These are phyloP conservation scores for Hybognathus amarus DNA, from an alignment of 2,797 vertebrate genomes.

Conservation along the genomic window DNA sequence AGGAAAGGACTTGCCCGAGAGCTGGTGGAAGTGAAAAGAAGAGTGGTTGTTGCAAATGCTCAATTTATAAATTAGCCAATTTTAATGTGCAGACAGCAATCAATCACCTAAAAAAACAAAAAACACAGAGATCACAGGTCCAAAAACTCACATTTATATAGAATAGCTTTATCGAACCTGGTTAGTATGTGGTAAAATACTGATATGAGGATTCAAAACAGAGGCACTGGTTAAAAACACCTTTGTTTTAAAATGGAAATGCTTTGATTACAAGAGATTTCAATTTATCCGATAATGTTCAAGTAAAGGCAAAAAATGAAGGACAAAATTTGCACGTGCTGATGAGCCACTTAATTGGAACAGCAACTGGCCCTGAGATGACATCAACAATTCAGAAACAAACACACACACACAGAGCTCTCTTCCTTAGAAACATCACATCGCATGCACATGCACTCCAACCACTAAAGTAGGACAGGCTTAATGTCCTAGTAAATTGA, in stretches of 20 bases:
- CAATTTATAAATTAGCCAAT: neutral
- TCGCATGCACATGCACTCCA: constrained; percentile 1
- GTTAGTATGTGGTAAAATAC: neutral
- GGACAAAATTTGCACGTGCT: constrained; percentile 60
- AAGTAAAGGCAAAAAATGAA: constrained; percentile 47
- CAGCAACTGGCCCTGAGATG: constrained; percentile 37
- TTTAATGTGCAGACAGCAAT: neutral
- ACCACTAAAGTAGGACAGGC: constrained; percentile 35
- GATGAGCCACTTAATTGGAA: constrained; percentile 58
- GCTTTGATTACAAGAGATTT: constrained; percentile 38
- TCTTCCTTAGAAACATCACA: constrained; percentile 23
- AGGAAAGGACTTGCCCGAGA: constrained; percentile 90
- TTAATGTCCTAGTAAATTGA: constrained; percentile 34
- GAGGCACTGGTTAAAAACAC: neutral
- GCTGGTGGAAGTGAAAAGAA: constrained; percentile 71
- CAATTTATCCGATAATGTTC: neutral
- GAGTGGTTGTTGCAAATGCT: neutral
- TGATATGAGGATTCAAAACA: constrained; percentile 6
- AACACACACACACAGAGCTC: neutral
- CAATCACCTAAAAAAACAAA: neutral
- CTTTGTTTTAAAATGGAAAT: constrained; percentile 14
- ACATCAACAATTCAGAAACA: neutral
- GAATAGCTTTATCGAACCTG: neutral
- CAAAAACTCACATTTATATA: neutral
- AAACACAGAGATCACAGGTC: neutral